Conservation (phyloP, 64 coral and sea anemone species). For the Porites lutea region DNA sequence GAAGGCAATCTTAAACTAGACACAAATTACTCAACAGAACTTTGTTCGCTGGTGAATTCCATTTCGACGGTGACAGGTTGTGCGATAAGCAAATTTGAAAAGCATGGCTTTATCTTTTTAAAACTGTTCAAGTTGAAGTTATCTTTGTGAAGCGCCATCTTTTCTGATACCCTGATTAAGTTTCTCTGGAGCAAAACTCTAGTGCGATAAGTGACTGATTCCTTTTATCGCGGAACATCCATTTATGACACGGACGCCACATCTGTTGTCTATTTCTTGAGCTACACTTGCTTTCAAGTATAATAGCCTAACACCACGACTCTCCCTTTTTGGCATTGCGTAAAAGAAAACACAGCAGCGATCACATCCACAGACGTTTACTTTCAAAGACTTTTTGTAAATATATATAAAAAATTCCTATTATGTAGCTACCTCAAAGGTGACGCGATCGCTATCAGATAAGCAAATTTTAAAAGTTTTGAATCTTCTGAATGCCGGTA, state of each 20-base stretch:
- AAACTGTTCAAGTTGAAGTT: conserved; percentile 47
- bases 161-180: conserved; percentile 52
- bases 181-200: conserved; percentile 1
- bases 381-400: not conserved
- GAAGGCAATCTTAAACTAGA: not conserved
- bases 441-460: conserved; percentile 33
- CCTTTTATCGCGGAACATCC: conserved; percentile 26
- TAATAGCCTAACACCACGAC: not conserved
- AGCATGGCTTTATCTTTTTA: conserved; percentile 39
- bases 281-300: not conserved
- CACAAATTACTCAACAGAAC: conserved; percentile 23
- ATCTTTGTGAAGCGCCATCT: conserved; percentile 40
- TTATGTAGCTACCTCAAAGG: not conserved
- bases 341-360: not conserved
- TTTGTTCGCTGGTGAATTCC: not conserved
- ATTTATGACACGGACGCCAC: conserved; percentile 11
- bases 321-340: not conserved
- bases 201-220: not conserved
- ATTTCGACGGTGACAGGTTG: conserved; percentile 19
- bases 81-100: conserved; percentile 47
- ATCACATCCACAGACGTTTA: too few species aligned
- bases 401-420: not conserved
- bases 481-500: conserved; percentile 34
- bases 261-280: conserved; percentile 2
- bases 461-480: conserved; percentile 30